phyloP scores from a whole-genome alignment of 2,113 vertebrate species.

The Ellobius talpinus region DNA sequence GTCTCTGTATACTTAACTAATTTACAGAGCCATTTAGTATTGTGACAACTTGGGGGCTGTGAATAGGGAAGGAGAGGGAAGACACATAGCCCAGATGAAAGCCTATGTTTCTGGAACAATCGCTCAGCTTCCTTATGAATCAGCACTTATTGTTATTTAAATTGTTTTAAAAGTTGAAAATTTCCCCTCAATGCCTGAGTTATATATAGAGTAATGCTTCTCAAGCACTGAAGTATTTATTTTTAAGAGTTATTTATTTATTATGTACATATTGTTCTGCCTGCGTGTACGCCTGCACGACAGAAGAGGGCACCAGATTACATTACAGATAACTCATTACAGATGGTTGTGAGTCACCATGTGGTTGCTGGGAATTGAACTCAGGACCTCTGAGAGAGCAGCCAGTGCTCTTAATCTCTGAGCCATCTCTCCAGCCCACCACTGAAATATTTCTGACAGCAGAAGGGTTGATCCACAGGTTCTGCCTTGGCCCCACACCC shows the following conservation, averaged over 20 bases:
- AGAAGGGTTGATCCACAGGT: not conserved
- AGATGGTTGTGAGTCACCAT: not conserved
- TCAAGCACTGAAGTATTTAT: not conserved
- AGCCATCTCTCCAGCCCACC: not conserved
- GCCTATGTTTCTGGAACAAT: slow-evolving; percentile 18
- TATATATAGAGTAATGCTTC: slow-evolving; percentile 4
- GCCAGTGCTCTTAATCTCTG: not conserved
- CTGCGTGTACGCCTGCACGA: not conserved
- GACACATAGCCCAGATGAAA: slow-evolving; percentile 23
- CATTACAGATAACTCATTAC: not conserved
- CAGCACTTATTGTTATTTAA: slow-evolving; percentile 61
- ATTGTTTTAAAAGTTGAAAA: slow-evolving; percentile 31
- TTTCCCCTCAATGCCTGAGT: not conserved
- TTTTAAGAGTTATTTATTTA: not conserved
- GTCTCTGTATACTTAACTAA: slow-evolving; percentile 31
- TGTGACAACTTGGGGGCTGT: not conserved
- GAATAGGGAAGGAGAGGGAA: not conserved
- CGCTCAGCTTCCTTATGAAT: slow-evolving; percentile 9
- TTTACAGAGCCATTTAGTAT: slow-evolving; percentile 38
- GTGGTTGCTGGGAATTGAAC: not conserved
- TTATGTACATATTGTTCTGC: not conserved
- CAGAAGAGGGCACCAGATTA: not conserved
- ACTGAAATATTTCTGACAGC: not conserved
- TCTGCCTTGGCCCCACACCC: too few species aligned
- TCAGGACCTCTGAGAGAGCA: not conserved